Evolutionary conservation across 2,113 vertebrate species (phyloP).

Genomic region (Nibea coibor): DNA sequence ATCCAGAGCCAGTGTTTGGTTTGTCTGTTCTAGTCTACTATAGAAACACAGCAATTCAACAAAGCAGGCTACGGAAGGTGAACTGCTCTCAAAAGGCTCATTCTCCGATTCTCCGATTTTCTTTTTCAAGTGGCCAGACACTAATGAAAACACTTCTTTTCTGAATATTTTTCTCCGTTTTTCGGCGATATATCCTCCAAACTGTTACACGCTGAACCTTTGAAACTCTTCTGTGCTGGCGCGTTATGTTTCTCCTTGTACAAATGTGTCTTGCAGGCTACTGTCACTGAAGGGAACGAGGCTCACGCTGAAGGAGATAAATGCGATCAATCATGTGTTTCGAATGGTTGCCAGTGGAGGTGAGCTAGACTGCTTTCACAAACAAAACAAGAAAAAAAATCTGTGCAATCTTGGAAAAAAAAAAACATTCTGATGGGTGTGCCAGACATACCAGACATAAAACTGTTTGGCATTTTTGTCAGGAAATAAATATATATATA

Average conservation of each 20-base stretch:
- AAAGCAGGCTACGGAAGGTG: too few relatives aligned
- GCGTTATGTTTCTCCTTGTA: not conserved
- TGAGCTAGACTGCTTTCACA: not conserved
- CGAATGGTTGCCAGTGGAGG: not conserved
- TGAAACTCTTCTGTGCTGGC: too few relatives aligned
- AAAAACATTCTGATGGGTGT: not conserved
- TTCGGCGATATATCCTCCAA: too few relatives aligned
- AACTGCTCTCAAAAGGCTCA: too few relatives aligned
- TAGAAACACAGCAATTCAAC: too few relatives aligned
- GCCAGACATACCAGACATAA: slow-evolving; percentile 3
- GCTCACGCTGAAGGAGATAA: not conserved
- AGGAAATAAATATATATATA: not conserved
- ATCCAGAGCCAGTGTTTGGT: too few relatives aligned
- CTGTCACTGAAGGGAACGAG: not conserved
- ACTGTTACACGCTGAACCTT: not conserved
- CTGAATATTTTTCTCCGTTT: too few relatives aligned
- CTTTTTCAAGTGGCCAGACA: too few relatives aligned
- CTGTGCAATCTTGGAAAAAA: not conserved
- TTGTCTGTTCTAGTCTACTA: too few relatives aligned
- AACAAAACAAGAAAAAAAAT: not conserved
- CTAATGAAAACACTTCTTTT: too few relatives aligned
- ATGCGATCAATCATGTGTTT: not conserved
- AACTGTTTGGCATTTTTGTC: slow-evolving; percentile 20
- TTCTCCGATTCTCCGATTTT: too few relatives aligned
- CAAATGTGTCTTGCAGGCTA: not conserved